These are phyloP conservation scores for Gulo gulo DNA, from an alignment of 2,113 vertebrate genomes.

Conservation along the genomic window DNA sequence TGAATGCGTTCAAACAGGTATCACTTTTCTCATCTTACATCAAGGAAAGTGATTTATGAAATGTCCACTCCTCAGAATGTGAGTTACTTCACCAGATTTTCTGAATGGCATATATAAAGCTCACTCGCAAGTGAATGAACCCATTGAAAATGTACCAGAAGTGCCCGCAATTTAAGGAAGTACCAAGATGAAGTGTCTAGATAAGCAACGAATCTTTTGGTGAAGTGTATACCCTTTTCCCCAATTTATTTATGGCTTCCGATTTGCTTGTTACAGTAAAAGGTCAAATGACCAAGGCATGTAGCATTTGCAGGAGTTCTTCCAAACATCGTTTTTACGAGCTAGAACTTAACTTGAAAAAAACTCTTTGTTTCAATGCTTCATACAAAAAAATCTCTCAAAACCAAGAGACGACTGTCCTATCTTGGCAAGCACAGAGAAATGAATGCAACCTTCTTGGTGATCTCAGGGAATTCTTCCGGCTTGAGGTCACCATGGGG, in stretches of 20 bases:
- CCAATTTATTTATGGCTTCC: background rate
- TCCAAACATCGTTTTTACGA: background rate
- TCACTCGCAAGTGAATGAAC: background rate
- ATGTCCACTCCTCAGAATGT: background rate
- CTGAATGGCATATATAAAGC: background rate
- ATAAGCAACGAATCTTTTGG: background rate
- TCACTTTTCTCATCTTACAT: background rate
- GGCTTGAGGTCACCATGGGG: background rate
- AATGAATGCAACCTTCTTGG: background rate
- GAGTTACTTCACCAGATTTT: background rate
- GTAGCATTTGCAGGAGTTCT: slow-evolving; percentile 24
- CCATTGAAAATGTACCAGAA: background rate
- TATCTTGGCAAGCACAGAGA: background rate
- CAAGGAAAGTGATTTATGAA: background rate
- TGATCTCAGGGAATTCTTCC: background rate
- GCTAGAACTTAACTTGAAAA: background rate
- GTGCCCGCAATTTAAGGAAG: background rate
- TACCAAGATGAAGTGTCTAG: background rate
- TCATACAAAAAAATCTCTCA: background rate
- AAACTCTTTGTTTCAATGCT: background rate
- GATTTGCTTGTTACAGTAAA: background rate
- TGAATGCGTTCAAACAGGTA: background rate
- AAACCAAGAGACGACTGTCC: background rate
- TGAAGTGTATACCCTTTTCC: background rate
- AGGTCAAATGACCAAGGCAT: background rate